phyloP scores from a whole-genome alignment of 2,797 vertebrate genomes.

The Rhinatrema bivittatum region DNA sequence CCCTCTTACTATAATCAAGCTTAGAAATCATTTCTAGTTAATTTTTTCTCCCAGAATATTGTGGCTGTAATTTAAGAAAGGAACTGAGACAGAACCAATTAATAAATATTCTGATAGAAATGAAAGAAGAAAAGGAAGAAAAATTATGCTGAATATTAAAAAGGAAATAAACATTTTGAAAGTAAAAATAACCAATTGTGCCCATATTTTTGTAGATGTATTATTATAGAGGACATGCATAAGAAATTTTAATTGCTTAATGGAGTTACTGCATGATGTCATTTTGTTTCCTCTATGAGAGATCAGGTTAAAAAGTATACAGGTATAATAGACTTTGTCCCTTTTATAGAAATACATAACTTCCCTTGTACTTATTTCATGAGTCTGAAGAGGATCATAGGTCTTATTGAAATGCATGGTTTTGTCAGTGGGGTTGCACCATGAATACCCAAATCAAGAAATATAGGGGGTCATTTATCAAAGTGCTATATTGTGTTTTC shows the following conservation, averaged over 20 bases:
- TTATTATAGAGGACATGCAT: conserved; percentile 35
- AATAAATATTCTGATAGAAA: too few species aligned
- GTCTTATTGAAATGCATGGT: conserved; percentile 17
- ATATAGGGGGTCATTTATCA: too few species aligned
- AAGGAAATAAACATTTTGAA: conserved; percentile 24
- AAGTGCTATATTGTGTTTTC: too few species aligned
- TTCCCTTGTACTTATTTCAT: background rate
- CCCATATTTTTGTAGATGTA: conserved; percentile 37
- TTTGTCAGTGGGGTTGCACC: background rate
- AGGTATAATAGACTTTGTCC: conserved; percentile 9
- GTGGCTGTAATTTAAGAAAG: too few species aligned
- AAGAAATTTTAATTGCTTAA: conserved; percentile 50
- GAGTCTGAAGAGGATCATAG: conserved; percentile 4
- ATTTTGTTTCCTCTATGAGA: conserved; percentile 15
- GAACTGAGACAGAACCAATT: too few species aligned
- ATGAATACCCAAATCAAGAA: background rate
- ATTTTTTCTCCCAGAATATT: too few species aligned
- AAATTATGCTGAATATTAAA: too few species aligned
- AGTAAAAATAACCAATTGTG: conserved; percentile 33
- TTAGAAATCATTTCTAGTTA: too few species aligned
- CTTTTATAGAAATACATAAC: background rate
- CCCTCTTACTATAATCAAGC: too few species aligned
- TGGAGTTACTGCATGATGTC: conserved; percentile 32
- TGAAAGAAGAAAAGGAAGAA: conserved; percentile 18
- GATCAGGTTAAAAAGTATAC: conserved; percentile 34